These are phyloP conservation scores for Apis cerana DNA, from an alignment of 1,140 invertebrate genomes.

Conservation along the genomic window DNA sequence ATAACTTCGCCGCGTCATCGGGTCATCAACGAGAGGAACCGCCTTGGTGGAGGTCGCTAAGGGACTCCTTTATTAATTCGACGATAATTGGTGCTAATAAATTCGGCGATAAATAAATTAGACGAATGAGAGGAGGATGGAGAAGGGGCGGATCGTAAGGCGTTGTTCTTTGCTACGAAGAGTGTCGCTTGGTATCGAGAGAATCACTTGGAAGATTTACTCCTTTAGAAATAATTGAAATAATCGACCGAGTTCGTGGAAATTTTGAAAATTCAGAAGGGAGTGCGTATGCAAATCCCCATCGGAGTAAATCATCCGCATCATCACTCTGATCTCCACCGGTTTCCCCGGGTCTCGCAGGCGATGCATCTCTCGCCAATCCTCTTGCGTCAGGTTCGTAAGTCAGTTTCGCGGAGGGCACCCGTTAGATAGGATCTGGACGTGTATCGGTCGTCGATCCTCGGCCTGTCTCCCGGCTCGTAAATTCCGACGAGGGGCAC, in stretches of 20 bases:
- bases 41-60: not conserved
- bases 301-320: too few relatives aligned
- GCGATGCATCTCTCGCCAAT: not conserved
- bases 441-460: slow-evolving; percentile 70
- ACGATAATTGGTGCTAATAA: not conserved
- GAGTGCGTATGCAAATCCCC: too few relatives aligned
- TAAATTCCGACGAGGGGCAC: slow-evolving; percentile 70
- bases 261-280: too few relatives aligned
- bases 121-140: not conserved
- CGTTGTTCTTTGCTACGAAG: too few relatives aligned
- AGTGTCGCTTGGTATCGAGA: too few relatives aligned
- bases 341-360: too few relatives aligned
- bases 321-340: too few relatives aligned
- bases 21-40: not conserved
- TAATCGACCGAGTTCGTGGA: too few relatives aligned
- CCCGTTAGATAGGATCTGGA: slow-evolving; percentile 65
- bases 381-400: slow-evolving; percentile 47
- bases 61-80: slow-evolving; percentile 16
- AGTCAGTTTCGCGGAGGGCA: slow-evolving; percentile 61
- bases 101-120: slow-evolving; percentile 32
- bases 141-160: not conserved
- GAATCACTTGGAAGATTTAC: too few relatives aligned
- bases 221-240: too few relatives aligned
- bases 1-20: slow-evolving; percentile 50
- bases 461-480: slow-evolving; percentile 62